These are phyloP conservation scores for Premnoplex brunnescens DNA, from an alignment of 2,797 vertebrate genomes.

Conservation along the genomic window DNA sequence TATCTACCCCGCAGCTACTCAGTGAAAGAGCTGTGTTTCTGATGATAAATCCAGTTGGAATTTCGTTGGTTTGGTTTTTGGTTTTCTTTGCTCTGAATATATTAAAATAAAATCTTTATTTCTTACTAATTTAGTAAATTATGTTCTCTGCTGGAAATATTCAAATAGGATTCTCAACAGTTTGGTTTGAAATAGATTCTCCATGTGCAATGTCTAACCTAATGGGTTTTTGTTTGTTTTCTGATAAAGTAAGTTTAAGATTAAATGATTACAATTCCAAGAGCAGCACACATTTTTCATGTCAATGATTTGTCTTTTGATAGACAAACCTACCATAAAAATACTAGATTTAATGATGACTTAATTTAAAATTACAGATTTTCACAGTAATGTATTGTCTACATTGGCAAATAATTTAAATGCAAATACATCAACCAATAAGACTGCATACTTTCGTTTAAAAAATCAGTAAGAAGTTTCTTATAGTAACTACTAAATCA, in stretches of 20 bases:
- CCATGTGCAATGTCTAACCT: background rate
- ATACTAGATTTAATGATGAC: background rate
- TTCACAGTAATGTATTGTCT: background rate
- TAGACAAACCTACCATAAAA: background rate
- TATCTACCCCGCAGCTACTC: constrained; percentile 11
- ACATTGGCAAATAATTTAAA: constrained; percentile 29
- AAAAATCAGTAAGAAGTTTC: background rate
- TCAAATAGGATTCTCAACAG: background rate
- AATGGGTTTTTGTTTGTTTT: background rate
- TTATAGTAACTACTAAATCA: background rate
- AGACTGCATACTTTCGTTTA: background rate
- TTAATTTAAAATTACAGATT: constrained; percentile 9
- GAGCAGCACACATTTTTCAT: background rate
- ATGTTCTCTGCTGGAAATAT: constrained; percentile 34
- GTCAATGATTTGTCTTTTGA: constrained; percentile 14
- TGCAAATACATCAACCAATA: background rate
- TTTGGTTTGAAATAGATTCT: constrained; percentile 15
- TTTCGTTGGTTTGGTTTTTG: background rate
- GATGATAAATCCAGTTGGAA: constrained; percentile 9
- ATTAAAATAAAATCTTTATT: background rate
- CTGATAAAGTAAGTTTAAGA: background rate
- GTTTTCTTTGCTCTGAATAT: background rate
- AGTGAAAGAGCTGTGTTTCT: background rate
- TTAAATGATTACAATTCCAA: background rate
- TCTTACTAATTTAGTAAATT: constrained; percentile 28